phyloP scores from a whole-genome alignment of 2,888 invertebrate genomes.

The Zonitis immaculata region DNA sequence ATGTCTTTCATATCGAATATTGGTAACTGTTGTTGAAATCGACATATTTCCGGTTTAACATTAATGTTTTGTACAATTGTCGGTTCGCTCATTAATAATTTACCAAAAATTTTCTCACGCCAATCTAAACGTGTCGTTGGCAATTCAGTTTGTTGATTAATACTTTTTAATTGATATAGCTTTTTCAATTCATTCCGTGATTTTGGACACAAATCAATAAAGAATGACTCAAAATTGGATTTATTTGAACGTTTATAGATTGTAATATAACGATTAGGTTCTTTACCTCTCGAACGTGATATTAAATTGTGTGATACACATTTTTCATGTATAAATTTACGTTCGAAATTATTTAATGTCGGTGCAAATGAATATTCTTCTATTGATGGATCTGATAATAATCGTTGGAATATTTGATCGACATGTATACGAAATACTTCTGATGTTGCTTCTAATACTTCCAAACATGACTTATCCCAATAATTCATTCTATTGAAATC shows the following conservation, averaged over 20 bases:
- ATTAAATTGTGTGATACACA: slow-evolving; percentile 65
- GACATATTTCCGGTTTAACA: slow-evolving; percentile 31
- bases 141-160: not conserved
- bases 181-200: slow-evolving; percentile 10
- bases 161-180: not conserved
- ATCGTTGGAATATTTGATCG: slow-evolving; percentile 37
- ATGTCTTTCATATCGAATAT: slow-evolving; percentile 62
- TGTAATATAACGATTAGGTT: slow-evolving; percentile 36
- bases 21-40: slow-evolving; percentile 64
- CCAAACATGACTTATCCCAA: slow-evolving; percentile 10
- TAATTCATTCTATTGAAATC: slow-evolving; percentile 5
- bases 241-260: slow-evolving; percentile 29
- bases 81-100: slow-evolving; percentile 38
- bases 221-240: slow-evolving; percentile 27
- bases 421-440: slow-evolving; percentile 37
- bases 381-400: slow-evolving; percentile 31
- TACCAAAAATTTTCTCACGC: slow-evolving; percentile 27
- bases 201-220: slow-evolving; percentile 20
- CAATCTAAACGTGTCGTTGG: slow-evolving; percentile 4
- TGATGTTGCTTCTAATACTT: slow-evolving; percentile 32
- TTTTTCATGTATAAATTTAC: slow-evolving; percentile 74
- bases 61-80: slow-evolving; percentile 2
- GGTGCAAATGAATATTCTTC: slow-evolving; percentile 53
- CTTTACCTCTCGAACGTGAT: slow-evolving; percentile 78
- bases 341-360: slow-evolving; percentile 69